Evolutionary conservation across 2,113 vertebrate genomes (phyloP), one percentile per base, ranked within the genome.

Genomic region (Hemichromis elongatus): DNA sequence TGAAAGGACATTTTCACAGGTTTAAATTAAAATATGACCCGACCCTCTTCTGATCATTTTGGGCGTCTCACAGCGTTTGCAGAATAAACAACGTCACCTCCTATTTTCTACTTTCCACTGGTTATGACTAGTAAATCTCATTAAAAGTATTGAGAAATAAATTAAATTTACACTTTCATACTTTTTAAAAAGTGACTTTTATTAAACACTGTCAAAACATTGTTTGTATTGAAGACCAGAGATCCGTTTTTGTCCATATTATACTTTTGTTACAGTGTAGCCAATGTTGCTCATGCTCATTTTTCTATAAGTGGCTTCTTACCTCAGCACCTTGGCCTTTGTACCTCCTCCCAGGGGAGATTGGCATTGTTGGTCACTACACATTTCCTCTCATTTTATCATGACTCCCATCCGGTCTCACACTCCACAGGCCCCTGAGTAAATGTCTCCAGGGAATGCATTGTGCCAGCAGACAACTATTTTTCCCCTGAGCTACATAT

Each of bases 381-480:
- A 82, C 81, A 91, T 88, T 94, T 94, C 93, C 94, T 93, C 68
- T 80, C 54, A 81, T 93, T 90, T 93, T 91, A 87, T 82, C 78
- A 33, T 70, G 84, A 59, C 78, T 83, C 50, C 78, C 82, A 92
- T 93, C 91, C 90, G 85, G 87, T 95, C 90, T 90, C 92, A 92
- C 86, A 89, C 82, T 88, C 33, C 50, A 47, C 50, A 47, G 79
- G 50, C 87, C 53, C 79, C 40, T 52, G 82, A 86, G 79, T 82
- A 47, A 77, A 70, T 2, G 57, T 70, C 77, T 82, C 47, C 54
- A n/a, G 63, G 85, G 89, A 80, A 47, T 28, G 42, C 84, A 91
- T 92, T 94, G 90, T 92, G 82, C 68, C 54, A 47, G 50, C 59
- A 55, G 40, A 33, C 55, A 80, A 66, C 70, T 75, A 47, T 92